Percentiles rank a stretch among this genome's conserved stretches.
These are phyloP conservation scores for Erethizon dorsatum DNA, from an alignment of 2,797 vertebrate genomes.

Conservation along the genomic window DNA sequence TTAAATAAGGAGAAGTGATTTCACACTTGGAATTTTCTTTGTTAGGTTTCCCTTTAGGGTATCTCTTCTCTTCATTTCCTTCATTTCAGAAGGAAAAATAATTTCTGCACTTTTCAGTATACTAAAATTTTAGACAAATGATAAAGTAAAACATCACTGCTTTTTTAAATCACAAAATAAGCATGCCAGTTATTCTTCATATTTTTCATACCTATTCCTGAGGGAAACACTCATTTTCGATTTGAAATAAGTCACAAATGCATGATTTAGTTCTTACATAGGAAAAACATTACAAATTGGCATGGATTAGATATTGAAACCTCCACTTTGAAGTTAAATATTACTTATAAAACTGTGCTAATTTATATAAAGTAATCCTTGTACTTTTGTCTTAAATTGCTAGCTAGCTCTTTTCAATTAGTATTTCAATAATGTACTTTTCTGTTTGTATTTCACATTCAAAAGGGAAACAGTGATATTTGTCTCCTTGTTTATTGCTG, in stretches of 20 bases:
- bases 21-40: slow-evolving; percentile 50
- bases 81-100: slow-evolving; percentile 25
- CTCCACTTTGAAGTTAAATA: slow-evolving; percentile 64
- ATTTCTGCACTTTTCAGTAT: slow-evolving; percentile 26
- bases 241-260: slow-evolving; percentile 78
- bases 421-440: slow-evolving; percentile 40
- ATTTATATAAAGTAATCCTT: slow-evolving; percentile 70
- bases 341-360: slow-evolving; percentile 23
- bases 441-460: slow-evolving; percentile 46
- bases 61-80: slow-evolving; percentile 16
- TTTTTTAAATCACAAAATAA: slow-evolving; percentile 70
- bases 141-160: neutral
- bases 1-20: slow-evolving; percentile 58
- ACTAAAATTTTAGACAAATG: slow-evolving; percentile 10
- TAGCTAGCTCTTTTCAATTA: slow-evolving; percentile 73
- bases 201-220: slow-evolving; percentile 71
- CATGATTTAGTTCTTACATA: slow-evolving; percentile 73
- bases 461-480: slow-evolving; percentile 23
- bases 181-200: neutral
- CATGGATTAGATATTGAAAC: slow-evolving; percentile 71
- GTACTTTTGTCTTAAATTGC: slow-evolving; percentile 74
- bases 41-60: slow-evolving; percentile 34
- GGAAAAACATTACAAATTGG: slow-evolving; percentile 72
- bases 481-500: neutral
- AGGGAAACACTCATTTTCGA: slow-evolving; percentile 54